Base-by-base conservation (phyloP, 2,797 vertebrate genomes). In the Hippoglossus hippoglossus region DNA sequence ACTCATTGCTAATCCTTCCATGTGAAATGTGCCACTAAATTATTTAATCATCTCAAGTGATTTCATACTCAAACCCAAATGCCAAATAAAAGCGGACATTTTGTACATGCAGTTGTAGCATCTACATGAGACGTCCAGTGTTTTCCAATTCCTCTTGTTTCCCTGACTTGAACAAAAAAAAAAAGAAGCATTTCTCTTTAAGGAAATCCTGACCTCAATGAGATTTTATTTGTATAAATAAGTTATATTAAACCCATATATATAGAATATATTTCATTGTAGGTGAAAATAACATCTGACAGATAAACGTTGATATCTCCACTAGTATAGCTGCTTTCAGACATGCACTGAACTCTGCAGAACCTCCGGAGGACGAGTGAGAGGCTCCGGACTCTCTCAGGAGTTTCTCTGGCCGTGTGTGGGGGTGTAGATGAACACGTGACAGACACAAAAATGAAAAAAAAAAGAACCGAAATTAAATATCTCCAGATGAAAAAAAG, bases 1-100 rank as follows among this genome's bases (percentile, higher is more conserved):
- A 61, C 59, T 46, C 34, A 50, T 21, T 26, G 22, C 47, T 54
- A 56, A 72, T 73, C 71, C 21, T 71, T 63, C 52, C 31, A 21
- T 52, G 47, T 61, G 36, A 67, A 58, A 68, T 55, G 11, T 54
- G 54, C 39, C 18, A 3, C 54, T 5, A 19, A 15, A 52, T 83
- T 3, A 36, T 65, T 75, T 56, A 50, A 57, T 58, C 12, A 49
- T 19, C 21, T 63, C 0, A 39, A 71, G 24, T 44, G 9, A 64
- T 53, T 65, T 49, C 64, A 52, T 25, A 46, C 18, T 64, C 46
- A 6, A 39, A 19, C 9, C 61, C 55, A 68, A 69, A 70, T 57
- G 16, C 8, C 9, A 41, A 21, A 47, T 64, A 28, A 57, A 25
- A 53, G 63, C 1, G 1, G 49, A 68, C 24, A 69, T 28, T 44